Evolutionary conservation across 2,797 vertebrate genomes (phyloP), one percentile per base, ranked within the genome.

Genomic region (Chaetophractus vellerosus): DNA sequence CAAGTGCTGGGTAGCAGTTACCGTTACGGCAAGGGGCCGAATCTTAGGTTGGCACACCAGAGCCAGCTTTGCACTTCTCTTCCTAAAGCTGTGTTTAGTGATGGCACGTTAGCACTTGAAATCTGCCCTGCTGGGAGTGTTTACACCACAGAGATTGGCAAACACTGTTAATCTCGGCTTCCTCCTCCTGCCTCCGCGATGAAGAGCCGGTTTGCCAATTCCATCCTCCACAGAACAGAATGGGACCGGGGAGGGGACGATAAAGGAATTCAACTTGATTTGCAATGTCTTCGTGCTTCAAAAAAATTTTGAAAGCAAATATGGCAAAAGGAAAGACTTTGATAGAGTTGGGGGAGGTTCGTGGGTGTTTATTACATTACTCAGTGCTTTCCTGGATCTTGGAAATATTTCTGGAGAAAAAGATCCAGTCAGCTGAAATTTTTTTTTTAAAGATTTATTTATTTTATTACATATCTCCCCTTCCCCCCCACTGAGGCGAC

Each of bases 321-420:
- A 45, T 0, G 38, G 72, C 12, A 36, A 1, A 79, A 74, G 33
- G 45, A 55, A 33, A 87, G 24, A 28, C 75, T 76, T 24, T 66
- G 41, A 41, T 12, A 87, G 41, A 72, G 38, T 23, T 15, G 10
- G 57, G 31, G 38, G 31, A 63, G 48, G 74, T 76, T 61, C 14
- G 18, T 31, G 52, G 31, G 19, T n/a, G 6, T 48, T 80, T 59
- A 55, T 52, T 9, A 61, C 50, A 21, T 9, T 23, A 48, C 11
- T 85, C 21, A 64, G 0, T 31, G 52, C 36, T 80, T 89, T 91
- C 69, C 72, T 75, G 4, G 79, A 28, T 72, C 63, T 88, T 59
- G 69, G 31, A 96, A 94, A 82, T 79, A 18, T 72, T 74, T 24
- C 4, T 19, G 78, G 81, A 90, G 79, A 93, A 88, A 61, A 24